Conservation (phyloP, 2,113 vertebrate species). For the Tychaedon coryphoeus region DNA sequence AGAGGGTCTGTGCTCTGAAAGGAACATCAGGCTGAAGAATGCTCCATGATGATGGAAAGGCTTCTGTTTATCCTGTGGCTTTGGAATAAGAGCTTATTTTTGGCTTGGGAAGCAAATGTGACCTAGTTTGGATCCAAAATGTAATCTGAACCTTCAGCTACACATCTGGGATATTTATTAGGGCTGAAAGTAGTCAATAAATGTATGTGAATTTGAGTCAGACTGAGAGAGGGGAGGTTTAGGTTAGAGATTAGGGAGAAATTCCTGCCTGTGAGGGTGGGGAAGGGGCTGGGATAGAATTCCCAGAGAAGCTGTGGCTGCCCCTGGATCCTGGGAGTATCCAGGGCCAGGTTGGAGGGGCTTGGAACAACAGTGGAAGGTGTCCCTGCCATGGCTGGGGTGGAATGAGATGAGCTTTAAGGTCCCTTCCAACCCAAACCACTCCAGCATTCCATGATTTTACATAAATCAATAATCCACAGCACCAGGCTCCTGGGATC, state of each 20-base stretch:
- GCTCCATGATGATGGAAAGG: constrained; percentile 46
- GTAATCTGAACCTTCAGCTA: not conserved
- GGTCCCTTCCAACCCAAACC: not conserved
- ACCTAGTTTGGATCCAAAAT: constrained; percentile 37
- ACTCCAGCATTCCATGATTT: not conserved
- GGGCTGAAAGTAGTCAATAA: not conserved
- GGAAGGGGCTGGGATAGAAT: not conserved
- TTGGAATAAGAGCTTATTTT: constrained; percentile 26
- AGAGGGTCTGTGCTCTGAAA: constrained; percentile 48
- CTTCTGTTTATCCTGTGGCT: constrained; percentile 46
- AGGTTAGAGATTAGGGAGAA: not conserved
- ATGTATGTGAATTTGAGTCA: not conserved
- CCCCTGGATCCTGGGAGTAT: not conserved
- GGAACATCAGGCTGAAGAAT: constrained; percentile 54
- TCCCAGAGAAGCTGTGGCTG: not conserved
- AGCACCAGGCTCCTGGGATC: not conserved
- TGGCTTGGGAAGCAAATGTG: constrained; percentile 19
- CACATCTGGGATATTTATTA: not conserved
- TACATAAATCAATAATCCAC: not conserved
- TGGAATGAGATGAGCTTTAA: not conserved
- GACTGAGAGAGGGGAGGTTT: not conserved
- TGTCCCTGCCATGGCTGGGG: not conserved
- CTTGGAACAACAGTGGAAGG: rapidly evolving
- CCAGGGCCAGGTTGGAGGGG: not conserved
- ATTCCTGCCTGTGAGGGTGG: not conserved